Percentiles rank a stretch among this genome's conserved stretches.
These are phyloP conservation scores for Eulemur coronatus DNA, from an alignment of 2,797 vertebrate genomes.

Conservation along the genomic window DNA sequence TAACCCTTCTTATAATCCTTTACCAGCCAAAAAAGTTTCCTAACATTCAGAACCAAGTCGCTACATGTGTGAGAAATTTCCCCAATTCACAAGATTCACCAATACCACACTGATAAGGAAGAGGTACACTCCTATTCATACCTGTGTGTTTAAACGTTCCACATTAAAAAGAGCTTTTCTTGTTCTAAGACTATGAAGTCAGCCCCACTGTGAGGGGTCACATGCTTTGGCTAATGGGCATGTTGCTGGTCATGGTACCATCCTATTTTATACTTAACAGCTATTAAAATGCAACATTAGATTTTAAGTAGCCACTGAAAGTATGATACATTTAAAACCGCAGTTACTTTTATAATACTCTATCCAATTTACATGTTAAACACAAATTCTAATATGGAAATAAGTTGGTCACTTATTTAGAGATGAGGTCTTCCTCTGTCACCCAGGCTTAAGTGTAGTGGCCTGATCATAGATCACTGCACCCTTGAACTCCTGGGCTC, in stretches of 20 bases:
- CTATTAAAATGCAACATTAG: slow-evolving; percentile 34
- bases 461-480: background rate
- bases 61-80: slow-evolving; percentile 20
- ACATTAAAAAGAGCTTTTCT: background rate
- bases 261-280: background rate
- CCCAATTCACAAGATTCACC: slow-evolving; percentile 13
- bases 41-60: slow-evolving; percentile 20
- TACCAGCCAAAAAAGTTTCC: background rate
- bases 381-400: background rate
- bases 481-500: background rate
- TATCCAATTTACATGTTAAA: slow-evolving; percentile 1
- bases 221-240: background rate
- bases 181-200: background rate
- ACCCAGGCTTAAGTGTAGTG: background rate
- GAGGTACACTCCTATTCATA: background rate
- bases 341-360: background rate
- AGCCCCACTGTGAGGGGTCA: background rate
- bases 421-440: background rate
- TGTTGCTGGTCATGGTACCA: background rate
- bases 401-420: background rate
- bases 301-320: slow-evolving; percentile 18
- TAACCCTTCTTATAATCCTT: background rate
- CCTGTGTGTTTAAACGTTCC: background rate
- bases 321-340: background rate
- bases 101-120: background rate